phyloP scores from a whole-genome alignment of 2,113 vertebrate species.

The Sakesphorus luctuosus region DNA sequence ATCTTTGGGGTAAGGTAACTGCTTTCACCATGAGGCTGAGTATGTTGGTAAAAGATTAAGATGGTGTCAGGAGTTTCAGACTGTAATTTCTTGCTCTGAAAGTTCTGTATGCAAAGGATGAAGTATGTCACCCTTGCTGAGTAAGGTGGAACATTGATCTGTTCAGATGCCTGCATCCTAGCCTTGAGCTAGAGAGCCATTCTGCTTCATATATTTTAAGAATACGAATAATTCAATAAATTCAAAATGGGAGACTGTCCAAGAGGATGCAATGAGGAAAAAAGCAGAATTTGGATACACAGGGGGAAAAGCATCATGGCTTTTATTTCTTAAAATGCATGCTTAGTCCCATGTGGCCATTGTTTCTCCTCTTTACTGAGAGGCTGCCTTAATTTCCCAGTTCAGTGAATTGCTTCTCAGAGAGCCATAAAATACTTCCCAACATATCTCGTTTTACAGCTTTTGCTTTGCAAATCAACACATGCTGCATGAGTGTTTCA shows the following conservation, averaged over 20 bases:
- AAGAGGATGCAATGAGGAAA: not conserved
- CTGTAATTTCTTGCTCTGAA: not conserved
- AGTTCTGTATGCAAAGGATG: not conserved
- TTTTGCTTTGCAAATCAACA: not conserved
- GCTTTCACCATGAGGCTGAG: not conserved
- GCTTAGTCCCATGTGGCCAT: not conserved
- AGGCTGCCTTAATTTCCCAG: not conserved
- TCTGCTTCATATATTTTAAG: not conserved
- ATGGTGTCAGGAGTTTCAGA: not conserved
- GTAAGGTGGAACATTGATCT: not conserved
- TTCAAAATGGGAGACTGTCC: not conserved
- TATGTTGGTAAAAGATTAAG: not conserved
- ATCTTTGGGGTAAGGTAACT: not conserved
- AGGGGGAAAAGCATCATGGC: not conserved
- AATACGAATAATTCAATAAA: not conserved
- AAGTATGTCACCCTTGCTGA: not conserved
- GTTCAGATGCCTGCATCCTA: not conserved
- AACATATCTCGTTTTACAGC: not conserved
- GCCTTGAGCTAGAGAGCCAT: not conserved
- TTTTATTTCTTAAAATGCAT: not conserved
- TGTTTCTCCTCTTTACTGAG: not conserved
- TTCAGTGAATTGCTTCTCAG: not conserved
- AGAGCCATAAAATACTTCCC: not conserved
- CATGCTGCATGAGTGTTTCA: not conserved
- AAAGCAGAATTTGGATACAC: not conserved